phyloP scores from a whole-genome alignment of 2,113 vertebrate species.

The Chrysochloris asiatica region DNA sequence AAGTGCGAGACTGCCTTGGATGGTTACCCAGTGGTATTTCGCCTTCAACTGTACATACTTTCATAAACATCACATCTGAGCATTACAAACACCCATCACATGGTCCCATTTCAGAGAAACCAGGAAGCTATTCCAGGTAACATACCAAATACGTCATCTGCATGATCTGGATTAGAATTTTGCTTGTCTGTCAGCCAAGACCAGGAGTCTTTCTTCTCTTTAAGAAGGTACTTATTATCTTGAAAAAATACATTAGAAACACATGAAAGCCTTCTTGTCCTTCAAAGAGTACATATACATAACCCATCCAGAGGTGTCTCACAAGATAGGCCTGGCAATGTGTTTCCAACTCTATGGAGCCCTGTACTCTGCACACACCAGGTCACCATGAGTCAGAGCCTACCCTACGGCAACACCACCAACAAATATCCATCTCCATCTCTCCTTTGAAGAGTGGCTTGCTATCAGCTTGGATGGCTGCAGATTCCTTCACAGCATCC shows the following conservation, averaged over 20 bases:
- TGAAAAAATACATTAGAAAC: too few relatives aligned
- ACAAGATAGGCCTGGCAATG: neutral
- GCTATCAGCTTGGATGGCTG: neutral
- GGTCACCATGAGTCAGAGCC: neutral
- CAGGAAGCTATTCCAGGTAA: too few relatives aligned
- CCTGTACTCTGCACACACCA: neutral
- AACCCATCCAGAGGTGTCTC: neutral
- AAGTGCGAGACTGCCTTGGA: too few relatives aligned
- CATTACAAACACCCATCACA: neutral
- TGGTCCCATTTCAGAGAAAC: neutral
- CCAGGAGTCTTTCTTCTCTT: neutral
- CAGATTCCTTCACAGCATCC: neutral
- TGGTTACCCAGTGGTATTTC: too few relatives aligned
- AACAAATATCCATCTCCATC: neutral
- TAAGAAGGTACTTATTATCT: too few relatives aligned
- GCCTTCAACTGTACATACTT: neutral
- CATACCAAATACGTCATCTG: fast-evolving
- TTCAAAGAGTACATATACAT: neutral
- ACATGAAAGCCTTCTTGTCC: neutral
- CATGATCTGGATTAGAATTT: neutral
- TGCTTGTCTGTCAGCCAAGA: neutral
- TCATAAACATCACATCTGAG: fast-evolving
- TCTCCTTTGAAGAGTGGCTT: neutral
- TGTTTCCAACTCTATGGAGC: neutral
- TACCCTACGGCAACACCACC: neutral